These are phyloP conservation scores for Daktulosphaira vitifoliae DNA, from an alignment of 1,140 invertebrate species.

Conservation along the genomic window DNA sequence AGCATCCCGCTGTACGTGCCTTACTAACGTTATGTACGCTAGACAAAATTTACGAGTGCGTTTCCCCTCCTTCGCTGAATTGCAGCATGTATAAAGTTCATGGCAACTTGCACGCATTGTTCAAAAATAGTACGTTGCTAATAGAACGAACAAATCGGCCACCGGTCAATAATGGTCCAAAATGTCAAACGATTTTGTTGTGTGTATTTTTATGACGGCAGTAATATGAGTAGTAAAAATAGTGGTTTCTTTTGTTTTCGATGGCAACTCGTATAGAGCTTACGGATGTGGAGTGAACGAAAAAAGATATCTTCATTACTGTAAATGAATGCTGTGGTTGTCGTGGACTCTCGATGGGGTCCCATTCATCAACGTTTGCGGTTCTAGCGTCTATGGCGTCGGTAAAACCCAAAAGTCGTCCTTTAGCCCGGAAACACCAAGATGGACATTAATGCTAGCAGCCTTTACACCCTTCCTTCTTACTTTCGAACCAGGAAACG, in stretches of 20 bases:
- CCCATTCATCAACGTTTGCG: conserved; percentile 27
- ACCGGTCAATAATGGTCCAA: no score
- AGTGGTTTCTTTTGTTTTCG: conserved; percentile 7
- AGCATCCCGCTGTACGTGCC: conserved; percentile 24
- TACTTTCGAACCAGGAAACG: conserved; percentile 20
- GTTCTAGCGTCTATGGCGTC: conserved; percentile 7
- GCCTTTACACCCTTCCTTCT: not conserved
- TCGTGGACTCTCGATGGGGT: conserved; percentile 7
- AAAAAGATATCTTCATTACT: conserved; percentile 2
- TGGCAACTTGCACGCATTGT: not conserved
- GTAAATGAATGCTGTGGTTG: not conserved
- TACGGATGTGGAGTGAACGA: not conserved
- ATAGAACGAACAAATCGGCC: not conserved
- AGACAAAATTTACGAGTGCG: conserved; percentile 25
- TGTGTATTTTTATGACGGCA: no score
- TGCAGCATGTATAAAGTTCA: not conserved
- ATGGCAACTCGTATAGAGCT: not conserved
- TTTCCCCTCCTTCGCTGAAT: not conserved
- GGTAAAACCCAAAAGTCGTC: conserved; percentile 24
- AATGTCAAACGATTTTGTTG: no score
- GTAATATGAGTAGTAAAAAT: not conserved
- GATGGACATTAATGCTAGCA: conserved; percentile 22
- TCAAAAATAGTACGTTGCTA: not conserved
- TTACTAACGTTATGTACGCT: conserved; percentile 18
- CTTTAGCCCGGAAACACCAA: conserved; percentile 17